A percentile compares a stretch with the other conserved stretches of the same genome.
phyloP scores from a whole-genome alignment of 2,888 invertebrate species.

The Homarus gammarus region DNA sequence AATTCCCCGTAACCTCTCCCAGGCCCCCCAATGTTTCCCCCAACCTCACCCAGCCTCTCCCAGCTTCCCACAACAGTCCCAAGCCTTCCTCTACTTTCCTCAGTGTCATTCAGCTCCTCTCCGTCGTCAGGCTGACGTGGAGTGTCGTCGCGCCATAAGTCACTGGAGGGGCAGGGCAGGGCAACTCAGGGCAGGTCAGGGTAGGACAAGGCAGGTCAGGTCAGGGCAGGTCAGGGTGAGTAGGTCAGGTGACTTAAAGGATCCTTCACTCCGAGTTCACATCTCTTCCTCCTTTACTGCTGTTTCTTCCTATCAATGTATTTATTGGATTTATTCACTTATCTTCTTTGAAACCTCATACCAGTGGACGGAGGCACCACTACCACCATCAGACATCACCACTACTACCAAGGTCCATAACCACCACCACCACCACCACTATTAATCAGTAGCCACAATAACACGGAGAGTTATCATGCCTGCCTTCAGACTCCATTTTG shows the following conservation, averaged over 20 bases:
- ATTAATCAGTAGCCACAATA: background rate
- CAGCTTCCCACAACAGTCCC: background rate
- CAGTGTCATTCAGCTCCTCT: background rate
- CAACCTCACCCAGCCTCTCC: too few relatives aligned
- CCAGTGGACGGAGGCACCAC: too few relatives aligned
- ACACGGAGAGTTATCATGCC: background rate
- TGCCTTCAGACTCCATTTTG: constrained; percentile 30
- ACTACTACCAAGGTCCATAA: background rate
- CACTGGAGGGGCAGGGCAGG: background rate
- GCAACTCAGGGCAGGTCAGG: too few relatives aligned
- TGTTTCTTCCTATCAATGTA: too few relatives aligned
- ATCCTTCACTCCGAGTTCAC: too few relatives aligned
- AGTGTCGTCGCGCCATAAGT: constrained; percentile 11
- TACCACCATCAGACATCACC: background rate
- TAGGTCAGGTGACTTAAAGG: too few relatives aligned
- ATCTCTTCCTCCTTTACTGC: too few relatives aligned
- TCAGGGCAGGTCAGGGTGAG: too few relatives aligned
- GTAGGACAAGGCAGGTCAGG: too few relatives aligned
- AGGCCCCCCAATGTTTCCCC: background rate
- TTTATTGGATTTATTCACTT: too few relatives aligned
- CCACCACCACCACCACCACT: constrained; percentile 21
- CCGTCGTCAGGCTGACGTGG: background rate
- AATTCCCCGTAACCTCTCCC: too few relatives aligned
- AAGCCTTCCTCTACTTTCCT: background rate
- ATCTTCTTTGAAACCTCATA: too few relatives aligned